A percentile compares a stretch with the other conserved stretches of the same genome.
Conservation (phyloP, 2,888 invertebrate species). For the Lasioglossum pauxillum region DNA sequence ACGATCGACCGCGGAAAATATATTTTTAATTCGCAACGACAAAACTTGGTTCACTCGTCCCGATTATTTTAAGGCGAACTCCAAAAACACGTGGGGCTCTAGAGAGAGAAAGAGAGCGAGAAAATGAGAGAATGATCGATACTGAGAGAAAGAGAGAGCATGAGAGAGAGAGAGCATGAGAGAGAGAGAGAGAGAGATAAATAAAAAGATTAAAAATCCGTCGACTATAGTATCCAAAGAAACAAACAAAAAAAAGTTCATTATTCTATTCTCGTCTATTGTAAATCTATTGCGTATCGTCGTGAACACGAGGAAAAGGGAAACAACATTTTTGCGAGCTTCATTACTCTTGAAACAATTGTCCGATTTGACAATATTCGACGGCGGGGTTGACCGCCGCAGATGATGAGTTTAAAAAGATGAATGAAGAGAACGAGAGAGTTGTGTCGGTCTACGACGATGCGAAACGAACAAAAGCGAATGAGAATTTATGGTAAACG, state of each 20-base stretch:
- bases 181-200: neutral
- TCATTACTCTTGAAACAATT: constrained; percentile 41
- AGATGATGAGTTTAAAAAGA: constrained; percentile 54
- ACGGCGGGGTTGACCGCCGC: constrained; percentile 68
- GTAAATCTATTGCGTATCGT: constrained; percentile 65
- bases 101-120: constrained; percentile 8
- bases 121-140: neutral
- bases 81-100: constrained; percentile 20
- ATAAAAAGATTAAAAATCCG: constrained; percentile 55
- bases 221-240: constrained; percentile 68
- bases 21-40: constrained; percentile 66
- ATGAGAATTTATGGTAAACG: constrained; percentile 64
- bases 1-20: constrained; percentile 56
- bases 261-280: constrained; percentile 67
- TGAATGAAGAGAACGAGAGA: neutral
- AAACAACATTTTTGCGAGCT: constrained; percentile 52
- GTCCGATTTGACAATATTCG: constrained; percentile 80
- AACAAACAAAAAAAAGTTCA: constrained; percentile 27
- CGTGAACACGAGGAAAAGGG: constrained; percentile 40
- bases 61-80: constrained; percentile 37
- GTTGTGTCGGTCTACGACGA: constrained; percentile 8
- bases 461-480: constrained; percentile 62
- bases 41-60: constrained; percentile 51
- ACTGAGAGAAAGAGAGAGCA: constrained; percentile 1
- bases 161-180: neutral